A percentile compares a stretch with the other conserved stretches of the same genome.
Evolutionary conservation across 2,113 vertebrate species (phyloP).

Genomic region (Delphinus delphis): DNA sequence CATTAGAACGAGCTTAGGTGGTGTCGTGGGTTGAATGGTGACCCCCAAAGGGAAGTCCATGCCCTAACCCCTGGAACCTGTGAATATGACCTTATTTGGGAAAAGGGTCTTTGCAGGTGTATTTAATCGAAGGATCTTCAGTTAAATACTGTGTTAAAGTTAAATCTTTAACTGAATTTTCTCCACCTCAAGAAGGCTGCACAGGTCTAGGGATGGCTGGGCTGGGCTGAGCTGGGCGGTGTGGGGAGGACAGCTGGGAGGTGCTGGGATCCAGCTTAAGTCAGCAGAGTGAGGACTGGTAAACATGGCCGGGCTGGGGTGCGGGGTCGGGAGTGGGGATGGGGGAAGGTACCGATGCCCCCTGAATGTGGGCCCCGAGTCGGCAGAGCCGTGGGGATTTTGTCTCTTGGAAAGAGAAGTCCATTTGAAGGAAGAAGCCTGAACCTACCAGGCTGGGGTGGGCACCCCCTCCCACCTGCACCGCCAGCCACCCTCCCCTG

Average conservation of each 20-base stretch:
- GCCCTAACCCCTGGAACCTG: neutral
- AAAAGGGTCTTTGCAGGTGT: neutral
- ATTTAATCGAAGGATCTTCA: neutral
- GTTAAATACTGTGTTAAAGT: too few relatives aligned
- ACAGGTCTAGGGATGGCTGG: neutral
- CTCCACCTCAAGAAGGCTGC: neutral
- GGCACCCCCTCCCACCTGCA: neutral
- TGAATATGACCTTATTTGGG: neutral
- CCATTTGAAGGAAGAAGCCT: neutral
- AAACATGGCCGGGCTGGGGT: rapidly evolving
- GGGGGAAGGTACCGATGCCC: neutral
- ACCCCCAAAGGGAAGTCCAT: neutral
- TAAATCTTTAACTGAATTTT: neutral
- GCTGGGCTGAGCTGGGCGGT: neutral
- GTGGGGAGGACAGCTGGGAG: neutral
- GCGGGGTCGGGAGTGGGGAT: neutral
- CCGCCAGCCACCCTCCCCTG: too few relatives aligned
- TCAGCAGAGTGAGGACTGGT: neutral
- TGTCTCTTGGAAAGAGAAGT: neutral
- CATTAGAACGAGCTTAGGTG: neutral
- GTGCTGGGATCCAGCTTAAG: neutral
- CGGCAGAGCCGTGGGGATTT: neutral
- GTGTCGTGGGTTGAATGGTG: neutral
- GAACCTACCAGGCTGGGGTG: neutral
- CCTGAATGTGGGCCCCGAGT: neutral